Base-by-base conservation (phyloP, 1,140 invertebrate species). In the Linepithema humile region DNA sequence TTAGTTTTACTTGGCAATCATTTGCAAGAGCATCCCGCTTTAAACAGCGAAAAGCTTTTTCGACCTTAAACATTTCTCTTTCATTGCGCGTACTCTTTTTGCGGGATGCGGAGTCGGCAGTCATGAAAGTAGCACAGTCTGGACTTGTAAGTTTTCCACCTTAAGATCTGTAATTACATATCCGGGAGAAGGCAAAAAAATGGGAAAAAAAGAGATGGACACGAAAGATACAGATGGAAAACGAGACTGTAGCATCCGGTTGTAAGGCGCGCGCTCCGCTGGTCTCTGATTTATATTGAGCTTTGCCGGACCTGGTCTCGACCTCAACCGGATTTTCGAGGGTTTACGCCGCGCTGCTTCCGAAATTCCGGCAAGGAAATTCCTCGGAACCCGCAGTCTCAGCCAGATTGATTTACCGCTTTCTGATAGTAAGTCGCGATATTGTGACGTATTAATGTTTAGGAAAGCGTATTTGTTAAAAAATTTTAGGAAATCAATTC, bases 121-220 rank as follows among this genome's bases (percentile, higher is more conserved):
- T 72, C 67, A 70, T 55, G 69, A 57, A 12, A 67, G 20, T 86
- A 62, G 50, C 86, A 75, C 65, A 57, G 23, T 20, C 26, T 53
- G 73, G 67, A 84, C 59, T 60, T 55, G 70, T 72, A 78, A 82
- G 69, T 78, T 84, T 82, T 83, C 73, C 75, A 70, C 35, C 78
- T 20, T 74, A 87, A 80, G 78, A 64, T 78, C 84, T 50, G 90
- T 91, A 88, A 91, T 91, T 90, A 90, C 89, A 77, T 91, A 85
- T 89, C 88, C 83, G 70, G 62, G 78, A 60, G 73, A 40, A 55
- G 57, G 57, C 23, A 6, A 57, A 53, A 20, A 29, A 15, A n/a
- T 7, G n/a, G 15, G 70, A 83, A 59, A 82, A 62, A 70, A 50
- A 85, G 69, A 80, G 87, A 89, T 74, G 64, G 55, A 82, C 77